Conservation (phyloP, 1,140 invertebrate genomes). For the Euwallacea similis region DNA sequence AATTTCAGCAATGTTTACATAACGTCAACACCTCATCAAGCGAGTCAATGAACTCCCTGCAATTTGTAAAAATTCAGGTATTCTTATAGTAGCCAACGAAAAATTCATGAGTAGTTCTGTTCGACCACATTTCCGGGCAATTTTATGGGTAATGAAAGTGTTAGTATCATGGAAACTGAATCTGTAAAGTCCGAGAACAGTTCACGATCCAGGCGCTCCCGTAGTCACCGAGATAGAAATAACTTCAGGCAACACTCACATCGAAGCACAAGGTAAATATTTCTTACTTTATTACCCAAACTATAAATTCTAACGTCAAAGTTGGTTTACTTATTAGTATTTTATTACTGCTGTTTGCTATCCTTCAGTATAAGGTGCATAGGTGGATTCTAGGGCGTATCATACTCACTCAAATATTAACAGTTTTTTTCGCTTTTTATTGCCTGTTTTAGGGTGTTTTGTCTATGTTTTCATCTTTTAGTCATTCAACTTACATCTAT, state of each 20-base stretch:
- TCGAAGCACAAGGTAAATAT: constrained; percentile 60
- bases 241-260: constrained; percentile 60
- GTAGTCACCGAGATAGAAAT: constrained; percentile 57
- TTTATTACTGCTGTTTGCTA: too few species aligned
- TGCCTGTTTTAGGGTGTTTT: too few species aligned
- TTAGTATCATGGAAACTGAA: constrained; percentile 63
- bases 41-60: constrained; percentile 32
- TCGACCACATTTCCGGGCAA: constrained; percentile 1
- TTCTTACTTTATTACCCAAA: constrained; percentile 5
- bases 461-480: too few species aligned
- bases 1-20: constrained; percentile 35
- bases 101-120: constrained; percentile 26
- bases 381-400: too few species aligned
- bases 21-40: constrained; percentile 34
- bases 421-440: too few species aligned
- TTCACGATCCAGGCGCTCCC: constrained; percentile 61
- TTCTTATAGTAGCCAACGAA: neutral
- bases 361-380: too few species aligned
- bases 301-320: too few species aligned
- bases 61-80: constrained; percentile 25
- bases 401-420: too few species aligned
- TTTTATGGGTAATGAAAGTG: constrained; percentile 53
- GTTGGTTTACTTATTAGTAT: too few species aligned
- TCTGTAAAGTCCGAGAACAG: constrained; percentile 65
- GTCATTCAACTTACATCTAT: too few species aligned